These are phyloP conservation scores for Gila orcuttii DNA, from an alignment of 2,113 vertebrate species.

Conservation along the genomic window DNA sequence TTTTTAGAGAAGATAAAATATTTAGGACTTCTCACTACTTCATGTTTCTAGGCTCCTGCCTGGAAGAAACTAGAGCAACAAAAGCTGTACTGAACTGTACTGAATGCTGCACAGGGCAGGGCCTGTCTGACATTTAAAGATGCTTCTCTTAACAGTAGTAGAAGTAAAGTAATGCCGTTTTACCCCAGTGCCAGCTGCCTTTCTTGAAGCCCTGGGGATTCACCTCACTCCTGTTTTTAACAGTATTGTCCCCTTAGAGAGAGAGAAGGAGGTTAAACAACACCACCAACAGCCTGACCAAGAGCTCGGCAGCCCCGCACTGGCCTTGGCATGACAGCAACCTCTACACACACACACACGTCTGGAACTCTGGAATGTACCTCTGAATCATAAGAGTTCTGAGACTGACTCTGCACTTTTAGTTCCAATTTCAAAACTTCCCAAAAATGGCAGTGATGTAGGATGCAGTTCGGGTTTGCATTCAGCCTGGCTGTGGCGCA, in stretches of 20 bases:
- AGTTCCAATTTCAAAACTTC: neutral
- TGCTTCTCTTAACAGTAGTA: conserved; percentile 28
- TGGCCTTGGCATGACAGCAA: neutral
- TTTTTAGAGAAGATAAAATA: neutral
- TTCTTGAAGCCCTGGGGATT: conserved; percentile 83
- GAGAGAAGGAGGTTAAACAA: conserved; percentile 76
- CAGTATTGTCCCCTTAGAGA: conserved; percentile 81
- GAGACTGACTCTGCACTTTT: conserved; percentile 7
- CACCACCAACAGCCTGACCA: conserved; percentile 41
- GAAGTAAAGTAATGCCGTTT: conserved; percentile 72
- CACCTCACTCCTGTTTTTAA: conserved; percentile 83
- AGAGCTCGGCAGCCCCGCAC: conserved; percentile 22
- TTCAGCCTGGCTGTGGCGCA: conserved; percentile 17
- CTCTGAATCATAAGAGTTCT: conserved; percentile 27
- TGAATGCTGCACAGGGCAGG: conserved; percentile 37
- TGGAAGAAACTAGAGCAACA: conserved; percentile 15
- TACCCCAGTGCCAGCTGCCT: conserved; percentile 85
- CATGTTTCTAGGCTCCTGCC: conserved; percentile 35
- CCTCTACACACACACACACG: neutral
- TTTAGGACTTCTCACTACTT: conserved; percentile 11
- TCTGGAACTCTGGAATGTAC: neutral
- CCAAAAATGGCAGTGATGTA: conserved; percentile 12
- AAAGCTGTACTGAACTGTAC: conserved; percentile 29
- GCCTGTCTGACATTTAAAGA: conserved; percentile 28
- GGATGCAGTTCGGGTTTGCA: neutral